phyloP scores from a whole-genome alignment of 2,888 invertebrate species.

The Harmothoe impar region DNA sequence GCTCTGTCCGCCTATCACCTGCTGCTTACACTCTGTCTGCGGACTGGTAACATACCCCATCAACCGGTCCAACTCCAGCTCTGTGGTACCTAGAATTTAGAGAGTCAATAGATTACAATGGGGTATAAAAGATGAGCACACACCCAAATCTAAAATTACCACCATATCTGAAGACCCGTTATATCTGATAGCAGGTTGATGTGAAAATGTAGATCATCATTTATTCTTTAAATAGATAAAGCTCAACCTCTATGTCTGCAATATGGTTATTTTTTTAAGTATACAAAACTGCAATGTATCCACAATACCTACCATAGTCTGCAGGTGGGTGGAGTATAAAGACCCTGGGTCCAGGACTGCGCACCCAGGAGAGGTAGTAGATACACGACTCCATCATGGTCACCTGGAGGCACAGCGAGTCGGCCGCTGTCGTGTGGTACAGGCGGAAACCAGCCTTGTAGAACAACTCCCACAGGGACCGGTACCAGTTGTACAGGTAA shows the following conservation, averaged over 20 bases:
- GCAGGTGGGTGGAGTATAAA: constrained; percentile 75
- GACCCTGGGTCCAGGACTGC: constrained; percentile 76
- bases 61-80: constrained; percentile 67
- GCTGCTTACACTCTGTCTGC: constrained; percentile 66
- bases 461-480: constrained; percentile 78
- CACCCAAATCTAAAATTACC: not conserved
- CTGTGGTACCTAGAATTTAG: constrained; percentile 65
- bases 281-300: no score
- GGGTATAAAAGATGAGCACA: not conserved
- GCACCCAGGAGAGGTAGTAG: constrained; percentile 79
- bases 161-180: no score
- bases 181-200: no score
- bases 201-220: no score
- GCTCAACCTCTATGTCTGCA: no score
- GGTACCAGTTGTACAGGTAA: constrained; percentile 74
- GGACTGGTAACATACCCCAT: constrained; percentile 63
- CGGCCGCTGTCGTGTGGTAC: constrained; percentile 78
- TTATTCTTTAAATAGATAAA: no score
- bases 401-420: constrained; percentile 81
- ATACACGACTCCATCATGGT: constrained; percentile 82
- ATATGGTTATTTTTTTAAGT: no score
- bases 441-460: constrained; percentile 77
- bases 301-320: constrained; percentile 73
- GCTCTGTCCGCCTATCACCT: constrained; percentile 62
- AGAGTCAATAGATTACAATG: no score